Conservation (phyloP, 2,888 invertebrate species). For the Carabus problematicus region DNA sequence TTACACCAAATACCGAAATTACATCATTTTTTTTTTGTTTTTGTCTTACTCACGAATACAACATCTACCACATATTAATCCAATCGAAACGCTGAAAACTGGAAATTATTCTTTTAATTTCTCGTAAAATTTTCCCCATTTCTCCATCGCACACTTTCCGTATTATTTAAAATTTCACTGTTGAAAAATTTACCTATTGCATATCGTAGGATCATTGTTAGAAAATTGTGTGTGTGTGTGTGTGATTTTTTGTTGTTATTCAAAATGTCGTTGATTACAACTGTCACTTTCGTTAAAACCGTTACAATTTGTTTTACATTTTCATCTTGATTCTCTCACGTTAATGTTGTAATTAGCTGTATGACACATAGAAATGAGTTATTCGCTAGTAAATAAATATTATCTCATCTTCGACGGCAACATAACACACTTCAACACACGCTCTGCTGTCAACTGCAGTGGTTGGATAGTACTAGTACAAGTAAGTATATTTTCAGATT, state of each 20-base stretch:
- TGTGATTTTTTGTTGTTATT: neutral
- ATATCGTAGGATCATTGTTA: conserved; percentile 38
- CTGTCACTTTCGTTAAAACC: neutral
- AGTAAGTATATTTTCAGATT: conserved; percentile 38
- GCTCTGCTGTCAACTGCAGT: conserved; percentile 19
- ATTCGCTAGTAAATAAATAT: too few relatives aligned
- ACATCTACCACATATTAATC: conserved; percentile 42
- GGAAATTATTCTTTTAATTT: conserved; percentile 33
- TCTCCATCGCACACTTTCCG: neutral
- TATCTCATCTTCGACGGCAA: conserved; percentile 16
- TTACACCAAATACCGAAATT: neutral
- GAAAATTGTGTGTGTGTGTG: neutral
- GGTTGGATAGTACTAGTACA: conserved; percentile 16
- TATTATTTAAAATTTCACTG: neutral
- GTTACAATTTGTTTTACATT: conserved; percentile 23
- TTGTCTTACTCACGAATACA: conserved; percentile 40
- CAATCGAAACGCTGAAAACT: conserved; percentile 34
- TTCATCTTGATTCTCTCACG: neutral
- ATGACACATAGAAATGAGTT: neutral
- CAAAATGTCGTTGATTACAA: neutral
- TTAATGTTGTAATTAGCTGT: conserved; percentile 2
- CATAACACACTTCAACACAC: conserved; percentile 24
- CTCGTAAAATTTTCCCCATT: neutral
- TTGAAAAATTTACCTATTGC: conserved; percentile 31
- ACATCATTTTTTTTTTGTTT: conserved; percentile 20